Percentiles rank a stretch among this genome's conserved stretches.
phyloP scores from a whole-genome alignment of 2,113 vertebrate species.

The Menidia beryllina region DNA sequence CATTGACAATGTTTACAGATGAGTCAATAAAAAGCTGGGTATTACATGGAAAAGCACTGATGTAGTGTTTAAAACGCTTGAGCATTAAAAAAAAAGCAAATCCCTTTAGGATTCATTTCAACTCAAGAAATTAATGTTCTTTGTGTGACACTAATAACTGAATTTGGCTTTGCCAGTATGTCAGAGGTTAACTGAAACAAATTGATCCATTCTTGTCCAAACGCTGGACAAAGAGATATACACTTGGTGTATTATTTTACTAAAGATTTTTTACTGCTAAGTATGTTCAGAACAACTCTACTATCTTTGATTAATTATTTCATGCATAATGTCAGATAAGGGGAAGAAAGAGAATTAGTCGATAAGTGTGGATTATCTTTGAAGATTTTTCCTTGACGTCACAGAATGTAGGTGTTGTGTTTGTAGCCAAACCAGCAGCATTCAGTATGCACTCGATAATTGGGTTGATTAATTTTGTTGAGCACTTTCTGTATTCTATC shows the following conservation, averaged over 20 bases:
- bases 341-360: not conserved
- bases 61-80: constrained; percentile 29
- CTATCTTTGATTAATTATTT: not conserved
- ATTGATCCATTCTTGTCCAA: no score
- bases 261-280: not conserved
- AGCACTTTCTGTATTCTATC: constrained; percentile 35
- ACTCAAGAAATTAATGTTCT: no score
- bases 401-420: not conserved
- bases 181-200: no score
- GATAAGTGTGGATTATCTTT: constrained; percentile 22
- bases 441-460: constrained; percentile 28
- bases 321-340: not conserved
- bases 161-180: no score
- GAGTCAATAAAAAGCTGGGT: constrained; percentile 43
- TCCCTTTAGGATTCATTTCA: constrained; percentile 14
- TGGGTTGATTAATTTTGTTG: constrained; percentile 30
- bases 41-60: constrained; percentile 53
- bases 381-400: constrained; percentile 28
- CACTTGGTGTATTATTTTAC: no score
- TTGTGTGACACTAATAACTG: no score
- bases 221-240: no score
- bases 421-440: constrained; percentile 16
- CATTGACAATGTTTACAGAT: constrained; percentile 40
- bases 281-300: not conserved
- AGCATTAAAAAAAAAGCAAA: constrained; percentile 15